Evolutionary conservation across 2,888 invertebrate species (phyloP), one percentile per base, ranked within the genome.

Genomic region (Lathronympha strigana): DNA sequence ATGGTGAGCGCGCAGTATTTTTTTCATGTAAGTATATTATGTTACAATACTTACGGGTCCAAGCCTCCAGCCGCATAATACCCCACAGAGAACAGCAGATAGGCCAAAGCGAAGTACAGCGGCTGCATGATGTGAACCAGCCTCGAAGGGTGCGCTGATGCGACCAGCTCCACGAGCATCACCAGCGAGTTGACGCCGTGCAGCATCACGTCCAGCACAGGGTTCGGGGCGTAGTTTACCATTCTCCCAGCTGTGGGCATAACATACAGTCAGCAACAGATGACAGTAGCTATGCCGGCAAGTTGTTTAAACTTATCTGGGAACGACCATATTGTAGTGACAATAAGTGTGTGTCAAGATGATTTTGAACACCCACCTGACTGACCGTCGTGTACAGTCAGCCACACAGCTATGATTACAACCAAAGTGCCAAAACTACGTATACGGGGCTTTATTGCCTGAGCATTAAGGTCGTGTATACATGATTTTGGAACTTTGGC

Each of bases 51-150:
- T 90, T 77, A 94, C 93, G 95, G 94, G 82, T 95, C 95, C 17
- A 94, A 93, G 66, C 97, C 97, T 49, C 96, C 97, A 49, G 94
- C 93, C 66, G 93, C 81, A 82, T 94, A 96, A 82, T 97, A 97
- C 54, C 95, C 88, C 49, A 95, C 86, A 19, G 94, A 95, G 81
- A 97, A 97, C 51, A 95, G 79, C 63, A 95, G 91, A 82, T 97
- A 97, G 13, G 92, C 87, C 17, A 93, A 80, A 9, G 95, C 95
- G 83, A 96, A 94, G 69, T 94, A 90, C 23, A 95, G 88, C n/a
- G 95, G 94, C 90, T 95, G 96, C 92, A 94, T 93, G 74, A 93
- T 88, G 73, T 93, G 92, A 47, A 89, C 73, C 47, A 91, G 78
- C 0, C 95, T 93, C 69, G 96, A 93, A 36, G 97, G 97, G 78